Conservation (phyloP, 2,797 vertebrate genomes). For the Melanotaenia parkinsoni region DNA sequence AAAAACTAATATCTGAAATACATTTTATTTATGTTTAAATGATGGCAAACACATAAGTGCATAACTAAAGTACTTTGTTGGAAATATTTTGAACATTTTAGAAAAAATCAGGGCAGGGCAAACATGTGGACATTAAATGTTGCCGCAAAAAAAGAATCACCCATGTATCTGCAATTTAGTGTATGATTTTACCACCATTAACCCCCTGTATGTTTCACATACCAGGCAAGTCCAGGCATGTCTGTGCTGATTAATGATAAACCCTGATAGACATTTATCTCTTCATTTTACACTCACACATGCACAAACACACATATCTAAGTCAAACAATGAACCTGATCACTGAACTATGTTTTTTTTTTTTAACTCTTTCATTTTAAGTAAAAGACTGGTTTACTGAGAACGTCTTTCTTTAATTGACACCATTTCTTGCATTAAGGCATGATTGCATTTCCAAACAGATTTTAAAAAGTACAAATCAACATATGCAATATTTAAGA, state of each 20-base stretch:
- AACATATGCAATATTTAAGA: slow-evolving; percentile 71
- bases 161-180: background rate
- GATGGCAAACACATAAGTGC: too few relatives aligned
- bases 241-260: slow-evolving; percentile 59
- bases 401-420: slow-evolving; percentile 67
- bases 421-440: slow-evolving; percentile 83
- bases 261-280: slow-evolving; percentile 51
- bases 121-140: too few relatives aligned
- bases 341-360: background rate
- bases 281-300: slow-evolving; percentile 44
- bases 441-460: slow-evolving; percentile 79
- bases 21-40: too few relatives aligned
- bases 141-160: too few relatives aligned
- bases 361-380: slow-evolving; percentile 19
- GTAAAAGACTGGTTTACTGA: slow-evolving; percentile 27
- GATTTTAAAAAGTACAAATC: slow-evolving; percentile 77
- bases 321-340: slow-evolving; percentile 35
- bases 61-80: too few relatives aligned
- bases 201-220: slow-evolving; percentile 35
- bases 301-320: slow-evolving; percentile 14
- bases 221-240: slow-evolving; percentile 66
- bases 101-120: too few relatives aligned
- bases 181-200: slow-evolving; percentile 6
- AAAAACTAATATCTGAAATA: too few relatives aligned
- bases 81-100: too few relatives aligned